These are phyloP conservation scores for Vesta saturnalis DNA, from an alignment of 2,888 invertebrate genomes.

Conservation along the genomic window DNA sequence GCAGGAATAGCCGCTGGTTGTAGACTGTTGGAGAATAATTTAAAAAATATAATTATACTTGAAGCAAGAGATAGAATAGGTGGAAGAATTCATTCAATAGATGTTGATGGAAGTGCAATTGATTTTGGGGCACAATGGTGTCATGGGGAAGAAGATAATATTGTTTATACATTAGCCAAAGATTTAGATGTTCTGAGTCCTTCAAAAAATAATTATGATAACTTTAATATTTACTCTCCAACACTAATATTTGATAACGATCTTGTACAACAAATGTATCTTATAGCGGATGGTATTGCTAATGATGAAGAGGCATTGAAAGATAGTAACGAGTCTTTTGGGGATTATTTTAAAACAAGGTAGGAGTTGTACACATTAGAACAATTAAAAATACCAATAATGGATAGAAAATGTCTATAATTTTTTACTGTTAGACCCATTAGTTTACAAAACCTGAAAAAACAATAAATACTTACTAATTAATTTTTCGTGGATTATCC, in stretches of 20 bases:
- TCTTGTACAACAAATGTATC: conserved; percentile 49
- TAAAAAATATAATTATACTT: conserved; percentile 62
- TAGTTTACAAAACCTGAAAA: no score
- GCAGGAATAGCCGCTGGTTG: conserved; percentile 67
- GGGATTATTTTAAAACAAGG: conserved; percentile 54
- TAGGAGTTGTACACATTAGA: conserved; percentile 45
- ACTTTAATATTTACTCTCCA: conserved; percentile 53
- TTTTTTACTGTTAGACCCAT: no score
- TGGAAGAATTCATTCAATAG: conserved; percentile 50
- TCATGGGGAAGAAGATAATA: conserved; percentile 58
- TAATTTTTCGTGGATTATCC: no score
- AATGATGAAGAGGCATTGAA: conserved; percentile 47
- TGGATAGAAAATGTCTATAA: no score
- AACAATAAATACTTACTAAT: no score
- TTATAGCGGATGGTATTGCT: conserved; percentile 46
- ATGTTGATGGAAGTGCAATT: conserved; percentile 43
- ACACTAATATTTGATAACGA: conserved; percentile 47
- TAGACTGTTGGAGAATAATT: conserved; percentile 62
- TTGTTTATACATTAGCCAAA: conserved; percentile 56
- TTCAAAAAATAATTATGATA: conserved; percentile 59
- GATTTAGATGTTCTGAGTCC: conserved; percentile 50
- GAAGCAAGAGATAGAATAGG: conserved; percentile 60
- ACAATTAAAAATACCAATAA: no score
- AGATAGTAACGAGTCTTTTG: conserved; percentile 48
- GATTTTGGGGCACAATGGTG: conserved; percentile 61